Evolutionary conservation across 2,113 vertebrate genomes (phyloP), one percentile per base, ranked within the genome.

Genomic region (Isurus oxyrinchus): DNA sequence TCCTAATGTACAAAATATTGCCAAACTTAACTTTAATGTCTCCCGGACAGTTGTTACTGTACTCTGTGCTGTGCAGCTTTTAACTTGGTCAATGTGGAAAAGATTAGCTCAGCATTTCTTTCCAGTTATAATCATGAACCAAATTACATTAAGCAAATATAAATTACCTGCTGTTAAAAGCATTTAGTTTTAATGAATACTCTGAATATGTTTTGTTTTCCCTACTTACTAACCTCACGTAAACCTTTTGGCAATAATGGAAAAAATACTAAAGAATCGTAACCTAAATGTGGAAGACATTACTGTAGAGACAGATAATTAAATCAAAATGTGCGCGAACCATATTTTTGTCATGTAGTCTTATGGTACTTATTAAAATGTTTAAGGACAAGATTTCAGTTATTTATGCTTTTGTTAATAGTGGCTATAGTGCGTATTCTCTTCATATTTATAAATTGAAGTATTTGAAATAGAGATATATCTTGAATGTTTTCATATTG

Each of bases 241-340:
- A 95, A 95, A 95, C 63, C 93, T 67, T 90, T 95, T 95, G 93
- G 61, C 93, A 95, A 49, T 67, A 67, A 67, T 95, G 63, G 40
- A 69, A 66, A 93, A 95, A 95, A 49, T 66, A 25, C 91, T 23
- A 21, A 44, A n/a, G 57, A 94, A 95, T 95, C 66, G 40, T 95
- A 95, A 72, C 44, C 55, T n/a, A 95, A 95, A 95, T 95, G 94
- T 95, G 94, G 94, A 95, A 95, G 94, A 95, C 94, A 95, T 95
- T 95, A 95, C 66, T 76, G 67, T 35, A 95, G 94, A 95, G 94
- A 95, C 94, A 53, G 94, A 53, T 95, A 95, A 95, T 95, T 49
- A 95, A 95, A 72, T 72, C 94, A 95, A 95, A 95, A 95, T 95
- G 94, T 95, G 27, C 31, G 21, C 67, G 72, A 72, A 49, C 67